Base-by-base conservation (phyloP, 2,797 vertebrate species). In the Gallinago stenura region DNA sequence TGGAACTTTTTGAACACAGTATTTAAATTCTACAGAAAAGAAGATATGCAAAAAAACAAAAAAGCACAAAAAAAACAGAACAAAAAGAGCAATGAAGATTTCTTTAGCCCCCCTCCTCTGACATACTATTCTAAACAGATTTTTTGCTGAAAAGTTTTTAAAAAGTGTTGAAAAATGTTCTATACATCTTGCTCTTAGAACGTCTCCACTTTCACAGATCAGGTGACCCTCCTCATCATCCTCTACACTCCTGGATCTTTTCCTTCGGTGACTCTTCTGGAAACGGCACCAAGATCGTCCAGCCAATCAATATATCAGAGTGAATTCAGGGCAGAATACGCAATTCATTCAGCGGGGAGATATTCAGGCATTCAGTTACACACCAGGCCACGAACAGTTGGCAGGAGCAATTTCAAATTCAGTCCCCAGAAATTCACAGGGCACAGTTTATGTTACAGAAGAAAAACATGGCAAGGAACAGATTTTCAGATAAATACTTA, bases 191-290 rank as follows among this genome's bases (percentile, higher is more conserved):
- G 98, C 99, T 99, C 98, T 99, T 98, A 99, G 99, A 99, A 99
- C 99, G 99, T 99, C 99, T 99, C 99, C 99, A 99, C 98, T 99
- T 99, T 99, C 99, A 99, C 99, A 99, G 99, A 99, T 99, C 99
- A 99, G 99, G 98, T 99, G 99, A 99, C 99, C 99, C 99, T 99
- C 99, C 98, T 98, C 99, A 99, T 99, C 99, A 99, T 99, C 99
- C 99, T 99, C 99, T 99, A 99, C 98, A 99, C 99, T 99, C 98
- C 99, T 99, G 99, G 99, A 98, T 99, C 99, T 99, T 99, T 99
- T 99, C 98, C 99, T 98, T 97, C 98, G 97, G 97, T 99, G 99
- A 98, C 98, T 99, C 99, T 99, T 99, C 99, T 99, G 98, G 99
- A 98, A 98, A 98, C 98, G 98, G 98, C 98, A 99, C 98, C 98